Conservation (phyloP, 1,140 invertebrate genomes). For the Subanguina moxae region DNA sequence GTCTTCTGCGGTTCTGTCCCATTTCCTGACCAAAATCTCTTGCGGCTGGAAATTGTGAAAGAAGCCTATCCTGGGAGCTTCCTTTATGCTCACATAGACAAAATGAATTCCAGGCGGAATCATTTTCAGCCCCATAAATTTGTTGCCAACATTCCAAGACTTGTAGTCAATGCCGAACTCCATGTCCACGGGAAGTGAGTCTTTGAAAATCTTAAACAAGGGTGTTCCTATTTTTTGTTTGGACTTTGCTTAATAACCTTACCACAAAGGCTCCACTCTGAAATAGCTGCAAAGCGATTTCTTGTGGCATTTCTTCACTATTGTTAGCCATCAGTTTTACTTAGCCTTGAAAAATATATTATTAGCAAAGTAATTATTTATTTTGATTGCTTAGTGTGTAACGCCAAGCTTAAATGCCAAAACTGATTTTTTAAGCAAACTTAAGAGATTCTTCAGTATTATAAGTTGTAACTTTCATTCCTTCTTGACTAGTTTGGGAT, state of each 20-base stretch:
- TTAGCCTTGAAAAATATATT: too few species aligned
- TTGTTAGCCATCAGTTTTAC: neutral
- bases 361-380: too few species aligned
- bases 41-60: conserved; percentile 77
- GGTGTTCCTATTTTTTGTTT: neutral
- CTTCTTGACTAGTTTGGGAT: too few species aligned
- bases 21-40: conserved; percentile 80
- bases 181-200: conserved; percentile 74
- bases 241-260: neutral
- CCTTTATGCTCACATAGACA: conserved; percentile 74
- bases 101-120: conserved; percentile 94
- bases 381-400: too few species aligned
- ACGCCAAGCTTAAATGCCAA: too few species aligned
- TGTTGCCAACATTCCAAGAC: conserved; percentile 82
- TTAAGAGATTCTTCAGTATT: too few species aligned
- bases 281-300: conserved; percentile 73
- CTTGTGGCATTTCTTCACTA: conserved; percentile 70
- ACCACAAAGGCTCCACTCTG: conserved; percentile 61
- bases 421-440: too few species aligned
- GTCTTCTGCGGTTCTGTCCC: conserved; percentile 68
- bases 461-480: too few species aligned
- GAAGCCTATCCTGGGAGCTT: conserved; percentile 76
- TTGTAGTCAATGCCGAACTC: conserved; percentile 96
- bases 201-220: conserved; percentile 68
- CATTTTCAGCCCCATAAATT: conserved; percentile 95